These are phyloP conservation scores for Gambusia affinis DNA, from an alignment of 2,113 vertebrate species.

Conservation along the genomic window DNA sequence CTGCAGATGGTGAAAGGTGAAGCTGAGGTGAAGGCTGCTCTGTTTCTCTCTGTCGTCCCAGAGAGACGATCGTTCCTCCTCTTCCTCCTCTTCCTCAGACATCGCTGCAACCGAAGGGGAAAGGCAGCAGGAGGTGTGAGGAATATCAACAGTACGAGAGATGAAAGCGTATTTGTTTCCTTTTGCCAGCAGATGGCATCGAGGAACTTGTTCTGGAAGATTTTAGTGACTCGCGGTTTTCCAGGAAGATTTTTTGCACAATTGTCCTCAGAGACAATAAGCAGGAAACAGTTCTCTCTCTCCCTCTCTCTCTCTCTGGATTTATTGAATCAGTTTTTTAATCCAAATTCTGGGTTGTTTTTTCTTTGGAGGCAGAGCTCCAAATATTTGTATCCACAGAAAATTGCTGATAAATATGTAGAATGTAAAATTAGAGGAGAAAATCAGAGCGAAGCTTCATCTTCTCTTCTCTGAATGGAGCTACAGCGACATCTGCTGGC, in stretches of 20 bases:
- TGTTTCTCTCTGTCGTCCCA: constrained; percentile 34
- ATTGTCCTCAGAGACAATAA: constrained; percentile 23
- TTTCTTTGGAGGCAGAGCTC: background rate
- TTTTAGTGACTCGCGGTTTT: background rate
- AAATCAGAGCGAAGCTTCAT: background rate
- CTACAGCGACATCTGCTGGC: constrained; percentile 66
- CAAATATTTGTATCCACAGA: background rate
- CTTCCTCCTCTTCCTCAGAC: constrained; percentile 26
- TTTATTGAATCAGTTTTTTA: constrained; percentile 3
- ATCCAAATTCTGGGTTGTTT: background rate
- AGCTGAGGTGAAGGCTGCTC: constrained; percentile 31
- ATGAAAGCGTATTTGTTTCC: background rate
- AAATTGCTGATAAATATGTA: background rate
- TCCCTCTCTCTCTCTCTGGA: too few species aligned
- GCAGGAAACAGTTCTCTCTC: background rate
- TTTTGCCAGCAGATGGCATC: constrained; percentile 33
- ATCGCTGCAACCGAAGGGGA: constrained; percentile 18
- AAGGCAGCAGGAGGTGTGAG: constrained; percentile 24
- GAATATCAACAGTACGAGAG: constrained; percentile 44
- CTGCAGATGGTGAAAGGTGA: constrained; percentile 47
- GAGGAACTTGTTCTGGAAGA: background rate
- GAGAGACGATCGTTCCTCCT: constrained; percentile 7
- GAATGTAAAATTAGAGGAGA: background rate
- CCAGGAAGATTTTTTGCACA: constrained; percentile 3
- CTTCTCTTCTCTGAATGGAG: constrained; percentile 5